Conservation (phyloP, 2,888 invertebrate species). For the Syritta pipiens region DNA sequence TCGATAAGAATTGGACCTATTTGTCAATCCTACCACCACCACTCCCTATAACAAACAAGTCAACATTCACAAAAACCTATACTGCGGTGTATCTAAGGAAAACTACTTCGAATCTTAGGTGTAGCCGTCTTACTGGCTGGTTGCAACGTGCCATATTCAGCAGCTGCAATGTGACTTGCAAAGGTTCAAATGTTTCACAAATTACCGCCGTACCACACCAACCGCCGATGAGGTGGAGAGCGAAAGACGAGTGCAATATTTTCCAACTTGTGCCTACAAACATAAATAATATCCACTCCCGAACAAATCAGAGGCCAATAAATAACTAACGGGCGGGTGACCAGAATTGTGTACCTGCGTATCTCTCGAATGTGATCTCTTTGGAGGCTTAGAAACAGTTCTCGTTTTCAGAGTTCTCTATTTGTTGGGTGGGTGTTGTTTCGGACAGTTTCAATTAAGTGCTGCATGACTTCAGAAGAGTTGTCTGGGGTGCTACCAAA, state of each 20-base stretch:
- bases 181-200: conserved; percentile 56
- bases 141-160: conserved; percentile 3
- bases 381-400: conserved; percentile 28
- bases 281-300: conserved; percentile 49
- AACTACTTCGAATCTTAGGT: neutral
- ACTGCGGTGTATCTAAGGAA: conserved; percentile 7
- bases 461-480: neutral
- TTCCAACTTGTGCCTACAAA: conserved; percentile 11
- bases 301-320: conserved; percentile 58
- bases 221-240: neutral
- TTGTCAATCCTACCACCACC: conserved; percentile 51
- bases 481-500: conserved; percentile 24
- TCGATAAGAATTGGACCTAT: conserved; percentile 56
- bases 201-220: conserved; percentile 41
- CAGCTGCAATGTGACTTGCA: conserved; percentile 32
- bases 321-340: conserved; percentile 44
- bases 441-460: conserved; percentile 6
- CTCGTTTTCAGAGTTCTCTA: neutral
- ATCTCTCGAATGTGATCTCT: conserved; percentile 45
- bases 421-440: neutral
- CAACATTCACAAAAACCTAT: conserved; percentile 12
- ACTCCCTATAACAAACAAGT: conserved; percentile 51
- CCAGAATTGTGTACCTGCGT: conserved; percentile 21
- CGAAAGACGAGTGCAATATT: no score
- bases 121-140: no score